Percentiles rank a stretch among this genome's conserved stretches.
These are phyloP conservation scores for Pantelozetes paolii DNA, from an alignment of 2,888 invertebrate genomes.

Conservation along the genomic window DNA sequence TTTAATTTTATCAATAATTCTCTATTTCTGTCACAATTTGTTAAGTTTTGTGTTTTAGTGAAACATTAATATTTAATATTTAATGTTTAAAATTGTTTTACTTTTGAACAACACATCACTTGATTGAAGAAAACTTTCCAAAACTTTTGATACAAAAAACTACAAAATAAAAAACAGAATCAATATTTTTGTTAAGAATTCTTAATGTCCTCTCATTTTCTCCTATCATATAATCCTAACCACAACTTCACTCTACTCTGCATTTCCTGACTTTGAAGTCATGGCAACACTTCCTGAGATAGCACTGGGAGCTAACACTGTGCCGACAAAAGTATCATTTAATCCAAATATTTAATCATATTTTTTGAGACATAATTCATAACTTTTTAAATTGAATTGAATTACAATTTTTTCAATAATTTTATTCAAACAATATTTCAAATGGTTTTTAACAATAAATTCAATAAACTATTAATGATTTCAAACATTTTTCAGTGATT, in stretches of 20 bases:
- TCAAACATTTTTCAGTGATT: no score
- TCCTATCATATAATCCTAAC: not conserved
- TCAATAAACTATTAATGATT: no score
- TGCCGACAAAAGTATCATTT: slow-evolving; percentile 22
- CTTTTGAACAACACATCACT: not conserved
- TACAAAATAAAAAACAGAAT: not conserved
- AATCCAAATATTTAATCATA: slow-evolving; percentile 10
- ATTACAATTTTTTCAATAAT: no score
- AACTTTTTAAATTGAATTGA: no score
- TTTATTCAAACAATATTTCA: no score
- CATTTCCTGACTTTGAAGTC: slow-evolving; percentile 20
- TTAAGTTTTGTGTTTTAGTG: not conserved
- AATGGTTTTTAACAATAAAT: no score
- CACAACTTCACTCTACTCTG: slow-evolving; percentile 7
- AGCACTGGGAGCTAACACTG: not conserved
- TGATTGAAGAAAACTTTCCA: not conserved
- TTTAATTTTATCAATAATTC: not conserved
- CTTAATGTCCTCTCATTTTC: not conserved
- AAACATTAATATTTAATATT: slow-evolving; percentile 1
- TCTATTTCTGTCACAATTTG: not conserved
- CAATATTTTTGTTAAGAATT: slow-evolving; percentile 19
- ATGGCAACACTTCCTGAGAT: slow-evolving; percentile 37
- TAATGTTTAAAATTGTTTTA: not conserved
- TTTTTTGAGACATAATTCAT: no score
- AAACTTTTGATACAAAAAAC: not conserved